These are phyloP conservation scores for Ochotona curzoniae DNA, from an alignment of 2,113 vertebrate genomes.

Conservation along the genomic window DNA sequence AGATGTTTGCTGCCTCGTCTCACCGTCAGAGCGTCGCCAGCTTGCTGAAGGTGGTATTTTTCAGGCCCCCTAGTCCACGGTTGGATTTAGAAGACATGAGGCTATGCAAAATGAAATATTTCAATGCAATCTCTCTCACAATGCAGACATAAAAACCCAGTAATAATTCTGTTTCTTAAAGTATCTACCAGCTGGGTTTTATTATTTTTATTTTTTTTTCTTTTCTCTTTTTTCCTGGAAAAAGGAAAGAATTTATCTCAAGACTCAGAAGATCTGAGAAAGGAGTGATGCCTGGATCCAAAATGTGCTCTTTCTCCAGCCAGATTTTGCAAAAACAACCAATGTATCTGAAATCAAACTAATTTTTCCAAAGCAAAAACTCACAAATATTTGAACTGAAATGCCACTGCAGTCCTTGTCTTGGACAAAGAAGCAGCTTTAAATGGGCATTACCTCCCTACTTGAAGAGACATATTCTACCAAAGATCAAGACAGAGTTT, in stretches of 20 bases:
- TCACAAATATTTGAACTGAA: background rate
- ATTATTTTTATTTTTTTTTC: too few species aligned
- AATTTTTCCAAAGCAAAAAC: constrained; percentile 35
- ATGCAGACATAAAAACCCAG: background rate
- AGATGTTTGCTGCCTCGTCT: background rate
- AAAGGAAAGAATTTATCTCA: too few species aligned
- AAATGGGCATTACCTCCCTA: background rate
- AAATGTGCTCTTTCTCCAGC: too few species aligned
- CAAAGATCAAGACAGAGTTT: background rate
- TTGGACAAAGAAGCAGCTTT: background rate
- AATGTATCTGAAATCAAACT: constrained; percentile 38
- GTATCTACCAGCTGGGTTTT: background rate
- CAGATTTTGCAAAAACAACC: constrained; percentile 15
- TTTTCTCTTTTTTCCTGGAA: too few species aligned
- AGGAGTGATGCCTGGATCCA: too few species aligned
- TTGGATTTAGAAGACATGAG: background rate
- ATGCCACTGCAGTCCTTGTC: background rate
- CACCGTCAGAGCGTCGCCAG: background rate
- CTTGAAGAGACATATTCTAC: background rate
- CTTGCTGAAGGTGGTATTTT: background rate
- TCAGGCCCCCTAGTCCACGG: background rate
- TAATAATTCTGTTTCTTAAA: constrained; percentile 37
- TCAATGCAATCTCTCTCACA: background rate
- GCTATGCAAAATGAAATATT: background rate
- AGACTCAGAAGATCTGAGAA: too few species aligned